Evolutionary conservation across 1,140 invertebrate species (phyloP).

Genomic region (Rhynchophorus ferrugineus): DNA sequence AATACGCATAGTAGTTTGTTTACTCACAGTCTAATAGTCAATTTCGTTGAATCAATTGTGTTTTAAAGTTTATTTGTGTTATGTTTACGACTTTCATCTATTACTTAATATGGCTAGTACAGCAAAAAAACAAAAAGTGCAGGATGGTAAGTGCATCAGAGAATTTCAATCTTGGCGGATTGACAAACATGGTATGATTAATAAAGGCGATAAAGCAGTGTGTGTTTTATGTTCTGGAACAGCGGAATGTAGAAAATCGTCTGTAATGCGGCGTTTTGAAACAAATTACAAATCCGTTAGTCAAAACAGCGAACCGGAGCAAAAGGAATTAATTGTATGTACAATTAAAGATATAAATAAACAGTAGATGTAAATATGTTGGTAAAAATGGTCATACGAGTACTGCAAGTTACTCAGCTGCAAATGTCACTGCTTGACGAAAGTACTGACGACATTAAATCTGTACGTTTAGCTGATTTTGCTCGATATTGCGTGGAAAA

Average conservation of each 20-base stretch:
- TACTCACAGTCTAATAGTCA: no score
- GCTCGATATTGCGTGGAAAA: conserved; percentile 4
- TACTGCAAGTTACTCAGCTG: conserved; percentile 18
- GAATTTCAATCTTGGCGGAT: conserved; percentile 25
- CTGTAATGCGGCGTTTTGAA: conserved; percentile 23
- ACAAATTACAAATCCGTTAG: conserved; percentile 20
- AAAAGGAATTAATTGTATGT: conserved; percentile 20
- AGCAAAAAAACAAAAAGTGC: conserved; percentile 22
- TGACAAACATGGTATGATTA: conserved; percentile 21
- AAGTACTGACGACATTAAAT: conserved; percentile 4
- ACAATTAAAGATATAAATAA: conserved; percentile 21
- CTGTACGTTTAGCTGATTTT: conserved; percentile 8
- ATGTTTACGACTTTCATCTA: conserved; percentile 9
- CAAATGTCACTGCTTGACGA: conserved; percentile 22
- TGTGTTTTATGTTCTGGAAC: conserved; percentile 27
- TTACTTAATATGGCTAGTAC: conserved; percentile 19
- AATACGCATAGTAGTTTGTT: no score
- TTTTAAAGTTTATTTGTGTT: background rate
- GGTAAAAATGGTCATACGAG: conserved; percentile 13
- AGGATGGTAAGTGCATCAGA: conserved; percentile 12
- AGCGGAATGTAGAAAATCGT: conserved; percentile 25
- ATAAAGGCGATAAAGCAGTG: conserved; percentile 20
- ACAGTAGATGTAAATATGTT: conserved; percentile 24
- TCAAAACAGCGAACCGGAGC: conserved; percentile 14
- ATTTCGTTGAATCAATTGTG: background rate